phyloP scores from a whole-genome alignment of 2,888 invertebrate genomes.

The Phania funesta region DNA sequence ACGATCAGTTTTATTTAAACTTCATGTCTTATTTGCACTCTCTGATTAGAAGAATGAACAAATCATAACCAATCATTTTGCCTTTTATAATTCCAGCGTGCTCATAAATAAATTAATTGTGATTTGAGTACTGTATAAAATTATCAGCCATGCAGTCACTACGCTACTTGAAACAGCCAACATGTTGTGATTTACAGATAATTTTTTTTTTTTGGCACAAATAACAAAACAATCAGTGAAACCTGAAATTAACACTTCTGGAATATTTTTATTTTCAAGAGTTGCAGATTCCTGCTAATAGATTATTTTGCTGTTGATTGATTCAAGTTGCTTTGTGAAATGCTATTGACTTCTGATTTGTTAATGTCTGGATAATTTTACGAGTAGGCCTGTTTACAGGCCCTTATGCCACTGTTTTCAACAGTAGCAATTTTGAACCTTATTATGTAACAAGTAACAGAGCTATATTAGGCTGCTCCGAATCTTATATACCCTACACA shows the following conservation, averaged over 20 bases:
- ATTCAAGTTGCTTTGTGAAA: conserved; percentile 27
- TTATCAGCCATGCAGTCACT: conserved; percentile 51
- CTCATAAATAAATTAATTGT: conserved; percentile 78
- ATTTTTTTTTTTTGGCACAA: conserved; percentile 50
- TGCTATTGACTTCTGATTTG: conserved; percentile 18
- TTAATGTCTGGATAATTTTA: no score
- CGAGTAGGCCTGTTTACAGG: no score
- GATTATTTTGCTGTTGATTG: conserved; percentile 29
- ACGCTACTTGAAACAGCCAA: conserved; percentile 20
- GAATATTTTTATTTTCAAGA: neutral
- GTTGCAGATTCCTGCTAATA: neutral
- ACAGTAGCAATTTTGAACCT: no score
- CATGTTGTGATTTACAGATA: conserved; percentile 53
- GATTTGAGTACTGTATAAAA: conserved; percentile 72
- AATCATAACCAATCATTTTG: conserved; percentile 30
- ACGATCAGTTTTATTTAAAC: conserved; percentile 63
- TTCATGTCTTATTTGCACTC: conserved; percentile 31
- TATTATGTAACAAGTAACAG: no score
- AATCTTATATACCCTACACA: no score
- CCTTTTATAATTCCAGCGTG: neutral
- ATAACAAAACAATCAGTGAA: conserved; percentile 31
- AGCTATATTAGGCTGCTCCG: no score
- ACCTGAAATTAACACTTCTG: conserved; percentile 1
- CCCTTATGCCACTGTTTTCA: no score
- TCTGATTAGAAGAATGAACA: neutral